Percentiles rank a stretch among this genome's conserved stretches.
These are phyloP conservation scores for Myzus persicae DNA, from an alignment of 1,140 invertebrate species.

Conservation along the genomic window DNA sequence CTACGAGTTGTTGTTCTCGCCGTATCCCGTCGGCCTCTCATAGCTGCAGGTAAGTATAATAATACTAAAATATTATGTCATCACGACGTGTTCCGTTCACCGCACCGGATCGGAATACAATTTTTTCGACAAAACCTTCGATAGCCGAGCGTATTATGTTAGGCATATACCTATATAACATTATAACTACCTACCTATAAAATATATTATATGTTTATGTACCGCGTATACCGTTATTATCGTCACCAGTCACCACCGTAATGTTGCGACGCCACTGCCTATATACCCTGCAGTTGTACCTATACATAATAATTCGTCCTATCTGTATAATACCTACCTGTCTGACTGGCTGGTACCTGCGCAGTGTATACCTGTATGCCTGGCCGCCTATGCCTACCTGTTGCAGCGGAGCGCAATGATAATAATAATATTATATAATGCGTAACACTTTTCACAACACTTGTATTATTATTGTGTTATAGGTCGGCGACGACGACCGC, in stretches of 20 bases:
- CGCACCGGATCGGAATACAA: not conserved
- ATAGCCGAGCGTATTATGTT: not conserved
- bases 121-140: not conserved
- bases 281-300: not conserved
- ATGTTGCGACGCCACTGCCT: not conserved
- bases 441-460: not conserved
- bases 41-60: too few relatives aligned
- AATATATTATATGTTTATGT: not conserved
- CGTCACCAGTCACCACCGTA: too few relatives aligned
- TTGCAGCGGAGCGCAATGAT: not conserved
- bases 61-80: not conserved
- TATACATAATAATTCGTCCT: too few relatives aligned
- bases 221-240: not conserved
- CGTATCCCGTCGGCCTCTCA: not conserved
- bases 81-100: not conserved
- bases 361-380: too few relatives aligned
- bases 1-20: not conserved
- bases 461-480: not conserved
- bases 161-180: not conserved
- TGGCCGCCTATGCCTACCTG: not conserved
- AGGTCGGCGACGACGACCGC: not conserved
- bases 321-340: not conserved
- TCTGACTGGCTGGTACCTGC: too few relatives aligned
- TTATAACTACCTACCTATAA: not conserved
- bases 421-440: not conserved